A percentile compares a stretch with the other conserved stretches of the same genome.
Conservation (phyloP, 2,797 vertebrate species). For the Serranus cabrilla region DNA sequence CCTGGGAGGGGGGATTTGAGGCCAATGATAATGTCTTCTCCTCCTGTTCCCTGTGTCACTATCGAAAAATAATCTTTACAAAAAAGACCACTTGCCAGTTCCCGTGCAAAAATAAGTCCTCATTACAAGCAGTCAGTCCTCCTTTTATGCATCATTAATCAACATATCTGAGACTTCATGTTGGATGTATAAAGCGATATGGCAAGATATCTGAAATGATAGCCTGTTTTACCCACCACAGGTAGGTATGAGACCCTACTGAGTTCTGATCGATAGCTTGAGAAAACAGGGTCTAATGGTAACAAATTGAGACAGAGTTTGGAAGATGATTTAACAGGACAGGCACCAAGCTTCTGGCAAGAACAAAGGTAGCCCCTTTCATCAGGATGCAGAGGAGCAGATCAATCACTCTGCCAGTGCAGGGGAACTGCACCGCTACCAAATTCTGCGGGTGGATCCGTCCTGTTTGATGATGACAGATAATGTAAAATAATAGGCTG, state of each 20-base stretch:
- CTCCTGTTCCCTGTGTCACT: too few species aligned
- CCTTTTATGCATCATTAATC: neutral
- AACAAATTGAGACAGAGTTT: constrained; percentile 31
- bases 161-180: neutral
- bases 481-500: constrained; percentile 64
- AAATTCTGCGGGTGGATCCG: constrained; percentile 42
- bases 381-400: constrained; percentile 51
- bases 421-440: constrained; percentile 25
- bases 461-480: constrained; percentile 68
- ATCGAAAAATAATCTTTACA: neutral
- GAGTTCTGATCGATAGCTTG: constrained; percentile 5
- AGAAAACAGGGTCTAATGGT: constrained; percentile 24
- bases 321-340: constrained; percentile 51
- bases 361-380: constrained; percentile 62
- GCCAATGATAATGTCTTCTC: too few species aligned
- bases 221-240: neutral
- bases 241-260: neutral
- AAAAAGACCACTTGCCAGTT: neutral
- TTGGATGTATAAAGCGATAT: neutral
- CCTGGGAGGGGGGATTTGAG: too few species aligned
- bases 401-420: constrained; percentile 58
- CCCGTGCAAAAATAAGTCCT: neutral
- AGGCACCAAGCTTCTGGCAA: constrained; percentile 31
- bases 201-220: neutral
- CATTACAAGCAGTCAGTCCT: neutral